These are phyloP conservation scores for Archocentrus centrarchus DNA, from an alignment of 2,113 vertebrate species.

Conservation along the genomic window DNA sequence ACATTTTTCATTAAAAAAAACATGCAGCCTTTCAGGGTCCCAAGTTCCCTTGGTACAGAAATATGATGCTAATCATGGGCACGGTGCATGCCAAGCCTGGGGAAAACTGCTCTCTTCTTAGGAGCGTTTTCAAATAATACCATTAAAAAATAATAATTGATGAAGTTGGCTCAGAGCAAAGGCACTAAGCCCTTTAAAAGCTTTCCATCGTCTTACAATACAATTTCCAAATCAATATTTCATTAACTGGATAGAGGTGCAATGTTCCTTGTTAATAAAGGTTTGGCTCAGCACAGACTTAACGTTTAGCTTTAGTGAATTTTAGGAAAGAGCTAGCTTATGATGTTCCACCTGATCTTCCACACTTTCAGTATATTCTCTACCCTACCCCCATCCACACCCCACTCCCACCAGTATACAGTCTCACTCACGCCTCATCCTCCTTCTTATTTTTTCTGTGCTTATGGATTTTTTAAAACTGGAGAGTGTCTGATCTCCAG, in stretches of 20 bases:
- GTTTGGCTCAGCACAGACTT: conserved; percentile 53
- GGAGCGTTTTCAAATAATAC: conserved; percentile 56
- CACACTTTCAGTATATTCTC: background rate
- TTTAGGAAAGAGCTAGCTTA: conserved; percentile 24
- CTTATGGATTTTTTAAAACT: conserved; percentile 58
- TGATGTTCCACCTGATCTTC: conserved; percentile 42
- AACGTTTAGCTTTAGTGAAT: conserved; percentile 36
- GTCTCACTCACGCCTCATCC: background rate
- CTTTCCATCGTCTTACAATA: conserved; percentile 66
- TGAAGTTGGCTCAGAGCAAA: conserved; percentile 69
- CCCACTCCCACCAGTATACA: background rate
- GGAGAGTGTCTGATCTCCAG: conserved; percentile 3
- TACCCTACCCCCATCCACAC: background rate
- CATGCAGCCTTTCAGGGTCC: conserved; percentile 30
- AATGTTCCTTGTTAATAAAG: conserved; percentile 70
- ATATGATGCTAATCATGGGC: conserved; percentile 48
- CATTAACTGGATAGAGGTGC: conserved; percentile 75
- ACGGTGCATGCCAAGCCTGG: conserved; percentile 17
- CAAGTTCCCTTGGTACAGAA: conserved; percentile 23
- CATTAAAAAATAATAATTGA: conserved; percentile 70
- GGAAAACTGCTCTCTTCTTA: conserved; percentile 43
- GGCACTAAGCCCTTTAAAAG: conserved; percentile 72
- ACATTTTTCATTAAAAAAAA: conserved; percentile 59
- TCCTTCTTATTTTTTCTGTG: conserved; percentile 48
- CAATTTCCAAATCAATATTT: conserved; percentile 83